Conservation (phyloP, 2,888 invertebrate species). For the Cryptocephalus primarius region DNA sequence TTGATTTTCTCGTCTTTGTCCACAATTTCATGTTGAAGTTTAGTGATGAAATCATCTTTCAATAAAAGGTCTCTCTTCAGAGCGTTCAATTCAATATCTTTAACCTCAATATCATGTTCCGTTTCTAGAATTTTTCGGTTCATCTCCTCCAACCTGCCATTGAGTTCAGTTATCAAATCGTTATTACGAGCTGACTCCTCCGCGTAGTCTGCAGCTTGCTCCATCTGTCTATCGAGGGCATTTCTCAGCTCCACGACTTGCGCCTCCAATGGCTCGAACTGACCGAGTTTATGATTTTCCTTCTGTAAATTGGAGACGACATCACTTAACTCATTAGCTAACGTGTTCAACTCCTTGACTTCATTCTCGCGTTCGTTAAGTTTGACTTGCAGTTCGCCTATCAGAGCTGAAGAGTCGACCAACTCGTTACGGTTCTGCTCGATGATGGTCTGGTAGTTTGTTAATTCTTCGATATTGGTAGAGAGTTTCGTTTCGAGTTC, state of each 20-base stretch:
- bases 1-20: slow-evolving; percentile 38
- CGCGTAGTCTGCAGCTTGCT: slow-evolving; percentile 43
- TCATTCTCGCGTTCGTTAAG: slow-evolving; percentile 24
- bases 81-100: slow-evolving; percentile 39
- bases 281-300: slow-evolving; percentile 36
- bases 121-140: slow-evolving; percentile 42
- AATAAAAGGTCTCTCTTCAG: slow-evolving; percentile 31
- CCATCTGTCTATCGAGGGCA: slow-evolving; percentile 42
- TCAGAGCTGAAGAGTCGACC: slow-evolving; percentile 23
- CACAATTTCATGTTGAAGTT: slow-evolving; percentile 34
- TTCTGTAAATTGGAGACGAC: slow-evolving; percentile 42
- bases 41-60: slow-evolving; percentile 28
- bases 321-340: slow-evolving; percentile 42
- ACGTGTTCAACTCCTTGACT: slow-evolving; percentile 34
- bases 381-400: slow-evolving; percentile 24
- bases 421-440: slow-evolving; percentile 31
- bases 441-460: slow-evolving; percentile 25
- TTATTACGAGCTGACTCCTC: slow-evolving; percentile 44
- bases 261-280: slow-evolving; percentile 40
- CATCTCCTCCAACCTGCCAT: slow-evolving; percentile 41
- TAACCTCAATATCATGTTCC: slow-evolving; percentile 29
- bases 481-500: slow-evolving; percentile 23
- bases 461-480: slow-evolving; percentile 25
- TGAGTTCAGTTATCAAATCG: slow-evolving; percentile 50
- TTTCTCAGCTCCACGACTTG: slow-evolving; percentile 46